Base-by-base conservation (phyloP, 2,888 invertebrate genomes). In the Xylophagus ater region DNA sequence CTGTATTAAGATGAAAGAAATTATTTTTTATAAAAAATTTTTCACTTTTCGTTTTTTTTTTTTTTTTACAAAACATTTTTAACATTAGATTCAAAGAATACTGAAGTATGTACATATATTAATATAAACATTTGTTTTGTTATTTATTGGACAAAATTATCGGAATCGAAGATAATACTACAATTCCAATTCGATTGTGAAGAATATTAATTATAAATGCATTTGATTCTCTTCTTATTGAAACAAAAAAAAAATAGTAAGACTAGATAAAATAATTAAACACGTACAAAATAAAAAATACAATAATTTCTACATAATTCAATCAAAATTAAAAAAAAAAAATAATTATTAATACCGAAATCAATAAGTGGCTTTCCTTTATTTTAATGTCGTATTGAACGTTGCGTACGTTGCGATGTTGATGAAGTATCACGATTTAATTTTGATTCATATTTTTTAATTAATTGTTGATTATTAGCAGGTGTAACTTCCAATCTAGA, bases 401-500 rank as follows among this genome's bases (percentile, higher is more conserved):
- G 21, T 21, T 5, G 9, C 5, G 21, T n/a, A n/a, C n/a, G n/a
- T n/a, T n/a, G 9, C 21, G 21, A 21, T 21, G 9, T 21, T 21
- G 21, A 21, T 21, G 9, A 21, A 7, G 21, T 15, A 20, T 37
- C 42, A 13, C 33, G 24, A 31, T 25, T 34, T 20, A 44, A 12
- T 40, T 40, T 39, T 10, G 23, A 4, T 37, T 48, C 45, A 37
- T 45, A 44, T 34, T 48, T 48, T 40, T 47, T 47, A 13, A 48
- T 45, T 15, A 48, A 26, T 26, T 44, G 42, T 34, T 45, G 44
- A 41, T 48, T 48, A 31, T 46, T 47, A 12, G 47, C 48, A n/a
- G 45, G 44, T 14, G 48, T 48, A 9, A 48, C 43, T 43, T 48
- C 48, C 30, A 48, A 30, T 48, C 48, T 48, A 34, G 2, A 15